Evolutionary conservation across 2,113 vertebrate species (phyloP), one percentile per base, ranked within the genome.

Genomic region (Narcine bancroftii): DNA sequence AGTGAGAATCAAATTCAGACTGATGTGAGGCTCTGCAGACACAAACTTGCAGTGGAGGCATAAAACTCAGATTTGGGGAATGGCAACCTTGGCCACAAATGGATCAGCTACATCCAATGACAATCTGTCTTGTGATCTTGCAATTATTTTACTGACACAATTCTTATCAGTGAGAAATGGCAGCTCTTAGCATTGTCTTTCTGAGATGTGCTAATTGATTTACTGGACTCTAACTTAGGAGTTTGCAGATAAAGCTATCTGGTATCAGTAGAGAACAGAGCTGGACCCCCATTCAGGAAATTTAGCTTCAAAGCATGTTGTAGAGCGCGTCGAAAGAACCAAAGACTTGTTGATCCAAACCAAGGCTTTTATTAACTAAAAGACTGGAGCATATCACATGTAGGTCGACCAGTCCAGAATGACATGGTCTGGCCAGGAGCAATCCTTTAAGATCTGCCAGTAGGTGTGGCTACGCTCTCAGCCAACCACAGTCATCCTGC

Each of bases 181-280:
- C 24, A 66, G 19, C 65, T 69, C 24, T 71, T 71, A 69, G 65
- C 65, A 47, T 9, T 91, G 89, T 26, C 63, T 91, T 1, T 0
- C 71, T 66, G 65, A 91, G 63, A 91, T 47, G 89, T 47, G 39
- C 47, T 69, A 69, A 47, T 65, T 91, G 89, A 91, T 91, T 69
- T 69, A 47, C 63, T 47, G 36, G 26, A 33, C 39, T 71, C 89
- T 69, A 45, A 91, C 63, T 26, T 69, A 91, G 89, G 42, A 45
- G 26, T 69, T 63, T 42, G 26, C 87, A 69, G 87, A 91, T 69
- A 33, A 91, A 91, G 24, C 42, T 69, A 45, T 66, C 63, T 45
- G 87, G 63, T 91, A 39, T 42, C 39, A 66, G 63, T 6, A 89
- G 56, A 89, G 42, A 39, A 89, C 79, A n/a, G 79, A 29, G 24